Evolutionary conservation across 2,888 invertebrate species (phyloP), one percentile per base, ranked within the genome.

Genomic region (Calameuta pallipes): DNA sequence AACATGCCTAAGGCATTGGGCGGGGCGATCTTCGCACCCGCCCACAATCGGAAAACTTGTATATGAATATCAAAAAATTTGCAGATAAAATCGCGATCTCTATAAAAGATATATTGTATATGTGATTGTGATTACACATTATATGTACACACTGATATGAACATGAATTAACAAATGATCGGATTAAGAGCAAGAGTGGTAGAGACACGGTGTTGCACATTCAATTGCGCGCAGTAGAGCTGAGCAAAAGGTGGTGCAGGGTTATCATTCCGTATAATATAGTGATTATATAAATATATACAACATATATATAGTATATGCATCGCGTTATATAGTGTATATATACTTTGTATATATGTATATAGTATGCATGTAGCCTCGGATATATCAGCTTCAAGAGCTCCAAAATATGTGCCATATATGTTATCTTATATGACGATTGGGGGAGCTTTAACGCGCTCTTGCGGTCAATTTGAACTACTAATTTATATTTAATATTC

Each of bases 261-360:
- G 80, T 82, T 80, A 81, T 82, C 83, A 85, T 84, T 85, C 84
- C 81, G 82, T 83, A 79, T 70, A 41, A 41, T 30, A 12, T 70
- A 30, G 33, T 70, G 37, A 13, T 30, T 76, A 76, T n/a, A 36
- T 76, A 76, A 75, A 37, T 78, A 56, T 41, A 74, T 56, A 73
- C 31, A 77, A 73, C 31, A 76, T 76, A 76, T 71, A 71, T 34
- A 11, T 76, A 37, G 15, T 41, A 41, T 41, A 41, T 41, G 41
- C 41, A 41, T 41, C 41, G 15, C 41, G 41, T 15, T 73, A 76
- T 76, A 36, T 76, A 73, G 15, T 37, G 36, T 71, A 73, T 73
- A 41, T 41, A 37, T n/a, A 23, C 41, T 37, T n/a, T 76, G 56
- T 76, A 37, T 15, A 13, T 68, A 69, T 68, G 15, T 75, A 15